Base-by-base conservation (phyloP, 2,888 invertebrate genomes). In the Vanessa cardui region DNA sequence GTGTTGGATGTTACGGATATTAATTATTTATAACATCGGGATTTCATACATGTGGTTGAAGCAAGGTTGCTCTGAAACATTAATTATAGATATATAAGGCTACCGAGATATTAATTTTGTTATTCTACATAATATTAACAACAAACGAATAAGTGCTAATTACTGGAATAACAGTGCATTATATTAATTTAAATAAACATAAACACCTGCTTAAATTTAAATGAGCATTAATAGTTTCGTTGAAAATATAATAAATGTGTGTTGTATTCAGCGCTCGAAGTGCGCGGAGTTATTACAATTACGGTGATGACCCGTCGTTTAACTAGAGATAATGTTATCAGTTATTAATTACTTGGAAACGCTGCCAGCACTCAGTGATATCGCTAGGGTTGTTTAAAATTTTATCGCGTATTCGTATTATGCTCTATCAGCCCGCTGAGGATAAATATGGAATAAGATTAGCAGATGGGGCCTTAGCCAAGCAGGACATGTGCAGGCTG, bases 261-360 rank as follows among this genome's bases (percentile, higher is more conserved):
- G 69, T 72, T 70, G 71, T 71, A 70, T 68, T 71, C 69, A 58
- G 66, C 64, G 63, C 64, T 72, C 45, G 62, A 71, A 76, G 69
- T 59, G 70, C 63, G 68, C 64, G 69, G 63, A 64, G 52, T 68
- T 73, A 66, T 73, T 72, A 62, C 70, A 69, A 70, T 76, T 62
- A 75, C 73, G 65, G 70, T 74, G 70, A 78, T 74, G 80, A 80
- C 82, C 81, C 80, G 70, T 72, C 68, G 66, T 71, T 67, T 63
- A 62, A 64, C 60, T 21, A 45, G 46, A 71, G 83, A 83, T 83
- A 83, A 76, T 76, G 72, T 69, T 81, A 81, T 83, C 83, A 73
- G 68, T 70, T 78, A 79, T 73, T 81, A 81, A 80, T 81, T 80
- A 78, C 78, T 79, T 69, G 73, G 78, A 77, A 79, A 73, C 73